Base-by-base conservation (phyloP, 2,888 invertebrate genomes). In the Epistrophe eligans region DNA sequence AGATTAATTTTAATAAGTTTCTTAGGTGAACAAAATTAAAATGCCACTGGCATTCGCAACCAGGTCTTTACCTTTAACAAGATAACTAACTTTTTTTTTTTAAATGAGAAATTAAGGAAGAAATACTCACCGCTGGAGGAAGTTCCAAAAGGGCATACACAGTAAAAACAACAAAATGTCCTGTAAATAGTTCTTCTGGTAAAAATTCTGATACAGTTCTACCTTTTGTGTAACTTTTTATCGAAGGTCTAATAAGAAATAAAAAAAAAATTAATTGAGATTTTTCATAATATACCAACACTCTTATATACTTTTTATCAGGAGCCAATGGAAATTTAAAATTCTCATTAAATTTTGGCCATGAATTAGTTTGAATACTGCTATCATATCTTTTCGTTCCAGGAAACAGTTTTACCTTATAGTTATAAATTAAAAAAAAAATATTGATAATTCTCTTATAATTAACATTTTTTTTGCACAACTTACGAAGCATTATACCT, bases 331-430 rank as follows among this genome's bases (percentile, higher is more conserved):
- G 94, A 91, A 97, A 97, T 89, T 94, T 95, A 90, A 96, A 96
- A 88, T 96, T 96, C 92, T 97, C 96, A 91, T 97, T 96, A 94
- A 96, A 96, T 76, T 95, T 95, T 0, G 97, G 97, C 96, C 96
- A 96, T 1, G 96, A 96, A 90, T 95, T 96, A 89, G 95, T 96
- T 91, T 95, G 95, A 89, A 95, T 93, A 74, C 95, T 94, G 28
- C 96, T 96, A 92, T 97, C 97, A 91, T 94, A 95, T 92, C 96
- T 96, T 88, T 95, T 95, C 89, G 95, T 95, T 11, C 96, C 96
- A 0, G 97, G 97, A 91, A 96, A 96, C 57, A 97, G 92, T 93
- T 96, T 96, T 6, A 96, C 95, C 97, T 97, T 79, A 32, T 11
- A 45, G 13, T 55, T 58, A 32, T 71, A 45, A 52, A 17, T 1